Conservation (phyloP, 2,113 vertebrate genomes). For the Tonatia bakeri region DNA sequence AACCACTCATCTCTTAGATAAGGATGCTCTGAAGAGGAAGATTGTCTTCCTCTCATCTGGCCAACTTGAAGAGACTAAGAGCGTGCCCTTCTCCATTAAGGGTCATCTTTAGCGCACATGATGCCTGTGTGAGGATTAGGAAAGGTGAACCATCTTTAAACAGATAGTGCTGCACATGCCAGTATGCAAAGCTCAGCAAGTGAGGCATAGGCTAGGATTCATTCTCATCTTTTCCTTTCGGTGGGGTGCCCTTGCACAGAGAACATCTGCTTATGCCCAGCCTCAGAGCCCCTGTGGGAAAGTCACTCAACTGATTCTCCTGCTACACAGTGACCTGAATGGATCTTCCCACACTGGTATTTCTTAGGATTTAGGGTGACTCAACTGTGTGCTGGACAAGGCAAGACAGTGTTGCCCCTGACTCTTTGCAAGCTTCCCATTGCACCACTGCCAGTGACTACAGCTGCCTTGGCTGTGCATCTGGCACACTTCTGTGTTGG, state of each 20-base stretch:
- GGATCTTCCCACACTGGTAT: neutral
- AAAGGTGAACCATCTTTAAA: neutral
- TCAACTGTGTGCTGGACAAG: neutral
- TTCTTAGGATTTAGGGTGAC: neutral
- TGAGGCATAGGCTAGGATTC: rapidly evolving
- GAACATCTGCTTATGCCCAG: neutral
- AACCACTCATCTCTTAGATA: neutral
- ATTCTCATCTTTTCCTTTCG: neutral
- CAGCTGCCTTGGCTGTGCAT: slow-evolving; percentile 2
- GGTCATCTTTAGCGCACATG: neutral
- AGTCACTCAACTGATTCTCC: neutral
- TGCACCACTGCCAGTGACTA: neutral
- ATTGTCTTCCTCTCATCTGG: neutral
- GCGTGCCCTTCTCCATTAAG: neutral
- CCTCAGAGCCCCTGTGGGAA: rapidly evolving
- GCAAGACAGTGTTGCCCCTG: neutral
- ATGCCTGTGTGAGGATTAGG: neutral
- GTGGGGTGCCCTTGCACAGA: neutral
- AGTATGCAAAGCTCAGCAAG: neutral
- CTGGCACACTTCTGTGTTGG: neutral
- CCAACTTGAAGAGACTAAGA: neutral
- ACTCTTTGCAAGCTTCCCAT: neutral
- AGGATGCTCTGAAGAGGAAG: neutral
- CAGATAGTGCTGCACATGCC: neutral
- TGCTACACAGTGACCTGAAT: neutral